phyloP scores from a whole-genome alignment of 2,113 vertebrate genomes.

The Gallinago media region DNA sequence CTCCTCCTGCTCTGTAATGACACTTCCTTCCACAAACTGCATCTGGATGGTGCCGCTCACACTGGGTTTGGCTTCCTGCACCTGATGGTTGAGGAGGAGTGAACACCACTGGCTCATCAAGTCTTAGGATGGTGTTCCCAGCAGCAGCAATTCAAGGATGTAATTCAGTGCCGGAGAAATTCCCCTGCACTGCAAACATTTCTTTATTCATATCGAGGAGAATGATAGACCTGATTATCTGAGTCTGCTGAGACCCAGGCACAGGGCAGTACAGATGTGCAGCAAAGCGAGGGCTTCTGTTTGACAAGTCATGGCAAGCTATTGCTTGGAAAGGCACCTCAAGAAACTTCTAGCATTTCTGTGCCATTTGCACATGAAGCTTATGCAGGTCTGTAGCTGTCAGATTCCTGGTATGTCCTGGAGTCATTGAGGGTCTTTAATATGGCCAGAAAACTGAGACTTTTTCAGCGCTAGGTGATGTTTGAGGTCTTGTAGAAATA shows the following conservation, averaged over 20 bases:
- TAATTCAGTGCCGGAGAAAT: background rate
- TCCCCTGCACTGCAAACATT: background rate
- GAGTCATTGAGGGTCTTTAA: background rate
- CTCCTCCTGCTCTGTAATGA: background rate
- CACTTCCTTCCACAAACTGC: background rate
- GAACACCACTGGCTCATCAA: background rate
- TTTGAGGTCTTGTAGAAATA: background rate
- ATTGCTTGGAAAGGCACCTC: background rate
- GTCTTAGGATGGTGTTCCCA: background rate
- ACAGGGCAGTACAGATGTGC: background rate
- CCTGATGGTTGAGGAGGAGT: background rate
- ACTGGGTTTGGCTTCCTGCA: background rate
- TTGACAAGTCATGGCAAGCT: background rate
- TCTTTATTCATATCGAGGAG: background rate
- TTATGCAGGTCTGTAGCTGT: background rate
- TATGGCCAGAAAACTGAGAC: background rate
- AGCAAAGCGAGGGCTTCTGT: background rate
- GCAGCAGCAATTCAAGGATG: background rate
- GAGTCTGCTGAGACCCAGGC: background rate
- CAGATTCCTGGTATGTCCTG: accelerated
- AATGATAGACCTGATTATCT: background rate
- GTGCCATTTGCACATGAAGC: background rate
- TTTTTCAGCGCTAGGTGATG: background rate
- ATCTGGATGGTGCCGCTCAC: background rate
- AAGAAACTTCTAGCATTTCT: background rate